Conservation (phyloP, 2,113 vertebrate genomes). For the Cyprinodon tularosa region DNA sequence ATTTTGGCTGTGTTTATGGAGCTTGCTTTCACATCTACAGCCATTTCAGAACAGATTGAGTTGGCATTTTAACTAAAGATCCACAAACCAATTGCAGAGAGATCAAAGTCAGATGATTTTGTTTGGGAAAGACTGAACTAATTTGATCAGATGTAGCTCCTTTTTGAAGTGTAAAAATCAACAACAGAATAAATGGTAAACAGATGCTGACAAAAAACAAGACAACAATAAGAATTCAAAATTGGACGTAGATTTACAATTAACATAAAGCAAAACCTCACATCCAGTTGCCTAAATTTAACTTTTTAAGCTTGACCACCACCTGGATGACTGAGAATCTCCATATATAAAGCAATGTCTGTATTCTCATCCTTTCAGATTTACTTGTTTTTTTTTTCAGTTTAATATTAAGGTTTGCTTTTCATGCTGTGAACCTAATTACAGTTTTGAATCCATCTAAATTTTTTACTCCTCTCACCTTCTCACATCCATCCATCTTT, state of each 20-base stretch:
- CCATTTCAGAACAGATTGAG: not conserved
- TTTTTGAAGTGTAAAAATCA: too few species aligned
- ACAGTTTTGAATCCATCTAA: not conserved
- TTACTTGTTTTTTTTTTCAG: not conserved
- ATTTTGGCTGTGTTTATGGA: not conserved
- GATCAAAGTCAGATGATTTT: not conserved
- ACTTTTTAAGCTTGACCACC: too few species aligned
- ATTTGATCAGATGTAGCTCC: too few species aligned
- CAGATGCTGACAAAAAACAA: too few species aligned
- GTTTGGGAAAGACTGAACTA: too few species aligned
- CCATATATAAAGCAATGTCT: not conserved
- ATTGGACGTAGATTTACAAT: not conserved
- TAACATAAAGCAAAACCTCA: not conserved
- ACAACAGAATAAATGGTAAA: too few species aligned
- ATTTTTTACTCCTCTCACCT: conserved; percentile 77
- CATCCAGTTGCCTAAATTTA: too few species aligned
- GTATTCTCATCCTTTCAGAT: not conserved
- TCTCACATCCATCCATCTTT: conserved; percentile 94
- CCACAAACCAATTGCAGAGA: not conserved
- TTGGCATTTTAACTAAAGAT: not conserved
- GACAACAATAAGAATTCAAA: not conserved
- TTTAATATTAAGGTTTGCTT: not conserved
- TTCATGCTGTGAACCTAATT: not conserved
- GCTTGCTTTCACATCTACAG: not conserved
- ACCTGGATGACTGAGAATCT: too few species aligned